Evolutionary conservation across 2,797 vertebrate genomes (phyloP).

Genomic region (Takifugu ocellatus): DNA sequence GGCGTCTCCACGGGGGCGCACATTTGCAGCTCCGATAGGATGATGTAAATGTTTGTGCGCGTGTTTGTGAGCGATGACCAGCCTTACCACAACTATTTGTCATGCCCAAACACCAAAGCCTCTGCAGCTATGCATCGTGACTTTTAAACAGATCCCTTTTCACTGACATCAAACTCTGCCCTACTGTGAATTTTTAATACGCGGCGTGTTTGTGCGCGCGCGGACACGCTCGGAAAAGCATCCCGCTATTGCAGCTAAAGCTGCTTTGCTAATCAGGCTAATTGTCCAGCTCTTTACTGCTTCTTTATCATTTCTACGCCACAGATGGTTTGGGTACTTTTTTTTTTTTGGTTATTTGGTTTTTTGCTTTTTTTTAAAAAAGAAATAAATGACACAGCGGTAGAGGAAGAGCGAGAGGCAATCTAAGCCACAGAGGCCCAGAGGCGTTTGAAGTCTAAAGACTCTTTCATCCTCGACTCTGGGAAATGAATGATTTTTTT

Average conservation of each 20-base stretch:
- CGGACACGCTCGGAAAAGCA: background rate
- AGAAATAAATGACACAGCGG: slow-evolving; percentile 60
- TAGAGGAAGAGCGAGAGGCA: slow-evolving; percentile 63
- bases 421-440: slow-evolving; percentile 71
- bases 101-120: slow-evolving; percentile 69
- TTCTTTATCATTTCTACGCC: slow-evolving; percentile 34
- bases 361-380: slow-evolving; percentile 36
- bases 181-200: slow-evolving; percentile 66
- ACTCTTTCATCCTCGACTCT: slow-evolving; percentile 74
- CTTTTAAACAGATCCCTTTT: slow-evolving; percentile 70
- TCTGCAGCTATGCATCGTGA: slow-evolving; percentile 65
- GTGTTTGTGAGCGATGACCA: slow-evolving; percentile 42
- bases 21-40: slow-evolving; percentile 22
- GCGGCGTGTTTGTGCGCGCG: slow-evolving; percentile 51
- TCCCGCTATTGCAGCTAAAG: slow-evolving; percentile 36
- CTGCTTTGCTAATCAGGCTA: slow-evolving; percentile 65
- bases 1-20: slow-evolving; percentile 17
- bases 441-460: slow-evolving; percentile 75
- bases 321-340: slow-evolving; percentile 18
- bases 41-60: slow-evolving; percentile 37
- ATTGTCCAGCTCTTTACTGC: slow-evolving; percentile 57
- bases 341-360: slow-evolving; percentile 6
- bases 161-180: slow-evolving; percentile 61
- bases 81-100: slow-evolving; percentile 65
- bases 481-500: slow-evolving; percentile 70